Evolutionary conservation across 2,888 invertebrate species (phyloP).

Genomic region (Alloscopus bannaensis): DNA sequence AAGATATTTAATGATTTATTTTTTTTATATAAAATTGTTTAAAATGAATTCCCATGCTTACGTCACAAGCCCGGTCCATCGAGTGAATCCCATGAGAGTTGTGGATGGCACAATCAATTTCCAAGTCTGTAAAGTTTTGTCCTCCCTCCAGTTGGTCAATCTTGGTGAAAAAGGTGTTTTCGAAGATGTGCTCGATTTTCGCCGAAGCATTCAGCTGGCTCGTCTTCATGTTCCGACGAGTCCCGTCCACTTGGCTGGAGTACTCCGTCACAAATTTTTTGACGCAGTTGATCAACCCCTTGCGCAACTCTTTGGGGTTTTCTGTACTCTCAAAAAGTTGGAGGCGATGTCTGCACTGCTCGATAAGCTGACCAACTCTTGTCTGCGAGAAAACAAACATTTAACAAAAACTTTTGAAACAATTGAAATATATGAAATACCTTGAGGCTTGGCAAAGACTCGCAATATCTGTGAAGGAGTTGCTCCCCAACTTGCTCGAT

Average conservation of each 20-base stretch:
- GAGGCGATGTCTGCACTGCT: not conserved
- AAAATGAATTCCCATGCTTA: not conserved
- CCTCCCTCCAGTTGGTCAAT: not conserved
- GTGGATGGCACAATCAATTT: conserved; percentile 32
- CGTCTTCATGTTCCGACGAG: conserved; percentile 7
- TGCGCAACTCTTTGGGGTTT: not conserved
- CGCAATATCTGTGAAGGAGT: conserved; percentile 98
- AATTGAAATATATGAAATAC: no score
- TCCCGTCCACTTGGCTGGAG: conserved; percentile 22
- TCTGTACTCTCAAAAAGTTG: not conserved
- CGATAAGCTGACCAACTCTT: not conserved
- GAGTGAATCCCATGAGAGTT: conserved; percentile 28
- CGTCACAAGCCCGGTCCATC: conserved; percentile 14
- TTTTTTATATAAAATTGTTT: conserved; percentile 4
- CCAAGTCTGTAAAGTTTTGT: conserved; percentile 13
- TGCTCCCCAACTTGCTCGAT: conserved; percentile 97
- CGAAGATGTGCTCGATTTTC: conserved; percentile 20
- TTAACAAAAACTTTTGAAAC: no score
- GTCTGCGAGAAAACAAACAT: no score
- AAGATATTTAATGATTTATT: conserved; percentile 3
- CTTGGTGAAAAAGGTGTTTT: not conserved
- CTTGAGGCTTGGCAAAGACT: conserved; percentile 93
- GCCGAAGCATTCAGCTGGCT: conserved; percentile 4
- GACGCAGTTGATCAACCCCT: not conserved
- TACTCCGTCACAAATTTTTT: not conserved